phyloP scores from a whole-genome alignment of 2,113 vertebrate species.

The Gnathonemus longibarbis region DNA sequence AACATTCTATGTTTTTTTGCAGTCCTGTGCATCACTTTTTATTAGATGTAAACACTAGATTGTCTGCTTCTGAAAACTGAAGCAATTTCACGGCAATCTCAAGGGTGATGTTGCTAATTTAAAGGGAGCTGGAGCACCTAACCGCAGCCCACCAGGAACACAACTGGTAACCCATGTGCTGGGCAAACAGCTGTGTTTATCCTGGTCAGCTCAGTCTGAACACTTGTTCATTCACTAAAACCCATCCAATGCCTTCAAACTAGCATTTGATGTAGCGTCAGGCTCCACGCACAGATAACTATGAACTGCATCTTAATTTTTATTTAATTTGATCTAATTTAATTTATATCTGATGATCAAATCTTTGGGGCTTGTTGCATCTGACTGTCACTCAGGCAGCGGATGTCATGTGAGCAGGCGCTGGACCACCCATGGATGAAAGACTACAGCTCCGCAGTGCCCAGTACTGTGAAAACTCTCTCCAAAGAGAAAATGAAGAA shows the following conservation, averaged over 20 bases:
- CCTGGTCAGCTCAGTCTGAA: background rate
- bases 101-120: background rate
- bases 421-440: conserved; percentile 73
- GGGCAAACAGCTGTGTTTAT: background rate
- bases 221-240: background rate
- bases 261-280: background rate
- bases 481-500: conserved; percentile 70
- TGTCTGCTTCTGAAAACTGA: too few species aligned
- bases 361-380: background rate
- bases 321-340: background rate
- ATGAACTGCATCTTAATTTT: too few species aligned
- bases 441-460: conserved; percentile 46
- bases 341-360: background rate
- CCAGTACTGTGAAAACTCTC: conserved; percentile 53
- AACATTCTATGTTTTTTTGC: background rate
- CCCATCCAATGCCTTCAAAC: background rate
- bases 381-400: conserved; percentile 40
- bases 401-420: conserved; percentile 60
- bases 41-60: background rate
- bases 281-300: background rate
- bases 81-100: too few species aligned
- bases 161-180: too few species aligned
- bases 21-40: background rate
- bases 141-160: background rate
- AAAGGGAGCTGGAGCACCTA: background rate